Conservation (phyloP, 2,113 vertebrate genomes). For the Polypterus senegalus region DNA sequence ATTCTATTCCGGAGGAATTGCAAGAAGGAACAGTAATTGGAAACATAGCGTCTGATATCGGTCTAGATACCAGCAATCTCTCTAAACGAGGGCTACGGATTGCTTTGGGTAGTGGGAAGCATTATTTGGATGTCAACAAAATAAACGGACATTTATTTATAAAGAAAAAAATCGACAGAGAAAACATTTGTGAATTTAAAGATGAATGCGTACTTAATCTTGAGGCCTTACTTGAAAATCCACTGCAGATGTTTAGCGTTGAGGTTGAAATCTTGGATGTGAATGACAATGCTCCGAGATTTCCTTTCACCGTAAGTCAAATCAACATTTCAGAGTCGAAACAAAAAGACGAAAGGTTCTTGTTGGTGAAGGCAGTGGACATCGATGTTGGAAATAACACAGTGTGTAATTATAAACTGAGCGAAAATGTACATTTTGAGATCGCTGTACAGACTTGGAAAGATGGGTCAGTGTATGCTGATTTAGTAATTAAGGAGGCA, state of each 20-base stretch:
- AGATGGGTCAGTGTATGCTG: conserved; percentile 22
- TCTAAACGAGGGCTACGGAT: conserved; percentile 9
- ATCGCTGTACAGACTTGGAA: conserved; percentile 27
- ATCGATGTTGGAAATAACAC: conserved; percentile 25
- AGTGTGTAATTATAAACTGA: conserved; percentile 23
- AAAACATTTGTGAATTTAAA: conserved; percentile 2
- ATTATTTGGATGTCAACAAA: conserved; percentile 23
- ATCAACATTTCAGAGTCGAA: conserved; percentile 26
- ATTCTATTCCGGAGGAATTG: conserved; percentile 21
- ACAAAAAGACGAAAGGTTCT: conserved; percentile 9
- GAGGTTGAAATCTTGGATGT: conserved; percentile 25
- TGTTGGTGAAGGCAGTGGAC: conserved; percentile 21
- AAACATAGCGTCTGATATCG: conserved; percentile 15
- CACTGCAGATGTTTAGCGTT: conserved; percentile 24
- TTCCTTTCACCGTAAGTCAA: conserved; percentile 15
- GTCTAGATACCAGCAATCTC: conserved; percentile 5
- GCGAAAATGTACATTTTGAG: conserved; percentile 24
- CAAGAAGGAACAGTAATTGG: conserved; percentile 13
- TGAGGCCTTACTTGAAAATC: conserved; percentile 18
- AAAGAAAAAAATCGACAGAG: conserved; percentile 15
- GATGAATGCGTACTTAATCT: conserved; percentile 17
- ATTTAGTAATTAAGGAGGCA: conserved; percentile 21
- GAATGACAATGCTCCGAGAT: conserved; percentile 25
- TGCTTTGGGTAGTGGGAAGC: conserved; percentile 14
- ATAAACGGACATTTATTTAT: conserved; percentile 19